Evolutionary conservation across 1,140 invertebrate genomes (phyloP).

Genomic region (Phocides pigmalion): DNA sequence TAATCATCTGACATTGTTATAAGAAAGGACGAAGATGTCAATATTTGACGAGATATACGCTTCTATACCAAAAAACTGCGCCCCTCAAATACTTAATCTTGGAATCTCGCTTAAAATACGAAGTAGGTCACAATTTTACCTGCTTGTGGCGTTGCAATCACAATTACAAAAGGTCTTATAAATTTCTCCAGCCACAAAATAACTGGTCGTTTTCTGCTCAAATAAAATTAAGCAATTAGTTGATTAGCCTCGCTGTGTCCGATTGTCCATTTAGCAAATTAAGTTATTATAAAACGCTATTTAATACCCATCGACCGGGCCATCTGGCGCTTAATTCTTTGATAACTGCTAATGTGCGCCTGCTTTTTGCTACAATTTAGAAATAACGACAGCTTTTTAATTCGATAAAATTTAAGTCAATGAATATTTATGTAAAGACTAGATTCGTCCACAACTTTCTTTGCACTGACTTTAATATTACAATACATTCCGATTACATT

Average conservation of each 20-base stretch:
- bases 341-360: conserved; percentile 28
- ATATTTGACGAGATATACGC: too few species aligned
- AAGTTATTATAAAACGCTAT: conserved; percentile 64
- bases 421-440: not conserved
- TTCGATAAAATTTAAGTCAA: conserved; percentile 3
- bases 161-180: conserved; percentile 19
- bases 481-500: too few species aligned
- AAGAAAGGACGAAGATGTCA: too few species aligned
- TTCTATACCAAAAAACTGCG: too few species aligned
- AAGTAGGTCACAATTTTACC: not conserved
- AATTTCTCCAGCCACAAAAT: conserved; percentile 13
- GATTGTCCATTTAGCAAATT: conserved; percentile 60
- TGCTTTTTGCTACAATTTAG: conserved; percentile 24
- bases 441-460: too few species aligned
- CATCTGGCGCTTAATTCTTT: conserved; percentile 54
- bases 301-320: conserved; percentile 45
- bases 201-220: conserved; percentile 40
- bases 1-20: too few species aligned
- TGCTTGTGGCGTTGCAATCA: not conserved
- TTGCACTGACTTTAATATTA: too few species aligned
- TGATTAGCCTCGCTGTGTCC: conserved; percentile 54
- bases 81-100: too few species aligned
- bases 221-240: conserved; percentile 66
- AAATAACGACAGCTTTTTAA: conserved; percentile 9
- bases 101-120: not conserved